A percentile compares a stretch with the other conserved stretches of the same genome.
phyloP scores from a whole-genome alignment of 2,113 vertebrate genomes.

The Cheirogaleus medius region DNA sequence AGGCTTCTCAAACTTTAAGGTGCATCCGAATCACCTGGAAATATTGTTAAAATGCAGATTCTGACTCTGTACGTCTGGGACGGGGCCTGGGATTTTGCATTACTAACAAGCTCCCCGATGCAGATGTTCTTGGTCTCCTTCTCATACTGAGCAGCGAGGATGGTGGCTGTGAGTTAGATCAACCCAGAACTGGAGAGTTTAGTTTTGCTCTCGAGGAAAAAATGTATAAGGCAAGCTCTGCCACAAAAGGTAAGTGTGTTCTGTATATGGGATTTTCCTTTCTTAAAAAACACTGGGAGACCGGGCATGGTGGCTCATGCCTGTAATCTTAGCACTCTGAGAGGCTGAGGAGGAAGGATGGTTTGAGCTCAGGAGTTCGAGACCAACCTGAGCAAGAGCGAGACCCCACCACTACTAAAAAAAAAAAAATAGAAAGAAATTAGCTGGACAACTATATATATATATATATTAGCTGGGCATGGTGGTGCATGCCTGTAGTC shows the following conservation, averaged over 20 bases:
- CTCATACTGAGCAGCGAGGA: neutral
- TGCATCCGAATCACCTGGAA: neutral
- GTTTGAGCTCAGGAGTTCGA: no score
- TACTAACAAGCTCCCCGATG: neutral
- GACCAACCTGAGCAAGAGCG: no score
- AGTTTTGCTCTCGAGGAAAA: neutral
- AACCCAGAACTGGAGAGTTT: neutral
- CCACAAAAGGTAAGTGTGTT: neutral
- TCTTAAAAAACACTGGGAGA: neutral
- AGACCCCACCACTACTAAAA: no score
- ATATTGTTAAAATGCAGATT: neutral
- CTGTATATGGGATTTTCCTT: neutral
- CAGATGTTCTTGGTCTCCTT: neutral
- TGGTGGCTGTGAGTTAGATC: neutral
- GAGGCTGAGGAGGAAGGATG: no score
- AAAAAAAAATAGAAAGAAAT: no score
- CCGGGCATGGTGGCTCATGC: no score
- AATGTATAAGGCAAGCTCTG: neutral
- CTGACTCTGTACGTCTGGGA: neutral
- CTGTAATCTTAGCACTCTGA: no score
- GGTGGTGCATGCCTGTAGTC: no score
- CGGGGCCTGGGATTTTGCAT: neutral
- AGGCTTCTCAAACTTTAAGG: neutral
- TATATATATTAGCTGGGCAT: no score
- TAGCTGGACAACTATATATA: no score